Conservation (phyloP, 2,113 vertebrate genomes). For the Passer montanus region DNA sequence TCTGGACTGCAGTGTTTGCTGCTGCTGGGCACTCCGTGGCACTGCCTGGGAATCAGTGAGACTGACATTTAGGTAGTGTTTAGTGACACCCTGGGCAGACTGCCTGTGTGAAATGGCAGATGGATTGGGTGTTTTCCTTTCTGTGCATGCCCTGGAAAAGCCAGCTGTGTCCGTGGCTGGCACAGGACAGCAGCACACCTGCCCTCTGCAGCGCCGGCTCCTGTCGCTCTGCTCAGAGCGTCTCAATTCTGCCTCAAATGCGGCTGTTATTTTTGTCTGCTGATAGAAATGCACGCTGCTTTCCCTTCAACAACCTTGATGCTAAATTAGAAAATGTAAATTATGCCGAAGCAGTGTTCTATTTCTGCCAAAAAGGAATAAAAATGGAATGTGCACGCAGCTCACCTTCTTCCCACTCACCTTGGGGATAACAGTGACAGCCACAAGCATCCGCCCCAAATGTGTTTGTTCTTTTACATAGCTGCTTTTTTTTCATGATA, state of each 20-base stretch:
- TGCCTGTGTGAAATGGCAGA: not conserved
- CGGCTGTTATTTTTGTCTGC: constrained; percentile 41
- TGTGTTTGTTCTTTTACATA: not conserved
- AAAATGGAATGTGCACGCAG: not conserved
- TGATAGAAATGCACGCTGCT: not conserved
- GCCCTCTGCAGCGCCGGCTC: not conserved
- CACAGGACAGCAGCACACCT: not conserved
- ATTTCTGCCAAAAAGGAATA: constrained; percentile 42
- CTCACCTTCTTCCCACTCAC: constrained; percentile 2
- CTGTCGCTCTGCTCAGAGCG: not conserved
- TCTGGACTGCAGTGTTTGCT: not conserved
- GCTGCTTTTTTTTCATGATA: not conserved
- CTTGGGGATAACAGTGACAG: not conserved
- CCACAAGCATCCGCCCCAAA: not conserved
- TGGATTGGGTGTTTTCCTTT: not conserved
- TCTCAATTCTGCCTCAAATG: not conserved
- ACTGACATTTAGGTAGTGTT: not conserved
- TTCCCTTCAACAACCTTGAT: constrained; percentile 29
- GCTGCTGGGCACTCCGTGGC: not conserved
- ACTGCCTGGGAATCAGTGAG: not conserved
- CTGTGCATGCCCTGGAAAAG: not conserved
- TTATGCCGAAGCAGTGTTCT: constrained; percentile 18
- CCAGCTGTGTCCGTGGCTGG: not conserved
- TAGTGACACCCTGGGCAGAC: not conserved
- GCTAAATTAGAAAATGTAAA: constrained; percentile 53